phyloP scores from a whole-genome alignment of 2,888 invertebrate genomes.

The Kryphioiulus occultus region DNA sequence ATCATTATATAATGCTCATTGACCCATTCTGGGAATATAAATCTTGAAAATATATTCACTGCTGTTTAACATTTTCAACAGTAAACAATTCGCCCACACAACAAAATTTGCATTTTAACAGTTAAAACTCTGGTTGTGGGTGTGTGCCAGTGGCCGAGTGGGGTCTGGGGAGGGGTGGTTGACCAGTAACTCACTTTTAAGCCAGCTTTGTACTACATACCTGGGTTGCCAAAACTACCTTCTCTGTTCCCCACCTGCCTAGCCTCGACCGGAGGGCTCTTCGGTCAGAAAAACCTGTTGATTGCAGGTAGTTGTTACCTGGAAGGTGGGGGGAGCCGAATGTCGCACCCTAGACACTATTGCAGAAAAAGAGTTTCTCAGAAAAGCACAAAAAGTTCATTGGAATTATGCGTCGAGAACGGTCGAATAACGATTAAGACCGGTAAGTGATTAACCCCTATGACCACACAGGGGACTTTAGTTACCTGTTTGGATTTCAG shows the following conservation, averaged over 20 bases:
- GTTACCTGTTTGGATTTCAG: too few species aligned
- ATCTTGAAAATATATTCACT: too few species aligned
- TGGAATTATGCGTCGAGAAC: neutral
- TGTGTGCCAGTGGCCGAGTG: neutral
- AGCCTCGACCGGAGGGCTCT: neutral
- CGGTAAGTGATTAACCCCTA: neutral
- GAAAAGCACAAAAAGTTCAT: neutral
- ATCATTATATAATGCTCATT: too few species aligned
- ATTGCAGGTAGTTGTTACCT: neutral
- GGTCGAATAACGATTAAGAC: neutral
- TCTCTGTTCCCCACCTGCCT: neutral
- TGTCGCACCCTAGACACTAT: neutral
- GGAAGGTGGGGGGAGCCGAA: neutral
- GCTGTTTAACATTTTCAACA: too few species aligned
- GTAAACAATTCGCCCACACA: too few species aligned
- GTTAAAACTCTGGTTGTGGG: neutral
- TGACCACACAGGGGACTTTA: too few species aligned
- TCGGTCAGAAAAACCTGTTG: neutral
- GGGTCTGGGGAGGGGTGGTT: neutral
- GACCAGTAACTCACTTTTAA: constrained; percentile 24
- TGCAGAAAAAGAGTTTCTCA: neutral
- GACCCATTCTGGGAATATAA: too few species aligned
- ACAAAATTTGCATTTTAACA: neutral
- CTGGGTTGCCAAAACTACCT: neutral
- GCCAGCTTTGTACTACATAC: constrained; percentile 6